These are phyloP conservation scores for Drosophila saltans DNA, from an alignment of 1,140 invertebrate species.

Conservation along the genomic window DNA sequence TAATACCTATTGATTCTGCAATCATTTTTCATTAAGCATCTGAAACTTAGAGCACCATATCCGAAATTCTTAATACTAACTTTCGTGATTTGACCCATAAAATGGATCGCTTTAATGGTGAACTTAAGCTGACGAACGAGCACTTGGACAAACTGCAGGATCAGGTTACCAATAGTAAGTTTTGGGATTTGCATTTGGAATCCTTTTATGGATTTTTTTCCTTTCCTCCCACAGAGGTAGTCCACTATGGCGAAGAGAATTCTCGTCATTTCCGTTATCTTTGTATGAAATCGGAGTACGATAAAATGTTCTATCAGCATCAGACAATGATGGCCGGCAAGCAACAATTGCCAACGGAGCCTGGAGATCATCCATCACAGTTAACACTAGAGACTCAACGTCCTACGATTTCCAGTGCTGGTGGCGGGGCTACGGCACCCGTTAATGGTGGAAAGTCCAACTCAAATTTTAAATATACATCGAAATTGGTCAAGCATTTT, in stretches of 20 bases:
- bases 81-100: slow-evolving; percentile 69
- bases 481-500: slow-evolving; percentile 29
- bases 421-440: not conserved
- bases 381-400: not conserved
- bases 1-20: not conserved
- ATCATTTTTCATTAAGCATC: not conserved
- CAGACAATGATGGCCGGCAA: slow-evolving; percentile 51
- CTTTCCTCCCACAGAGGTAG: slow-evolving; percentile 50
- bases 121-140: slow-evolving; percentile 68
- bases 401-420: not conserved
- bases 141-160: slow-evolving; percentile 57
- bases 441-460: not conserved
- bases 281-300: slow-evolving; percentile 82
- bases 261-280: slow-evolving; percentile 78
- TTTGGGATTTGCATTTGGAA: not conserved
- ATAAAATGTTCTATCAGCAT: slow-evolving; percentile 81
- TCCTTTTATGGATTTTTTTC: not conserved
- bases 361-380: slow-evolving; percentile 9
- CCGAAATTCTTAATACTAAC: slow-evolving; percentile 60
- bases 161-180: slow-evolving; percentile 69
- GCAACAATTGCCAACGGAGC: slow-evolving; percentile 23
- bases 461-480: not conserved
- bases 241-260: slow-evolving; percentile 78
- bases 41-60: slow-evolving; percentile 47
- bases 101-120: slow-evolving; percentile 65